Percentiles rank a stretch among this genome's conserved stretches.
Evolutionary conservation across 2,797 vertebrate genomes (phyloP).

Genomic region (Echiichthys vipera): DNA sequence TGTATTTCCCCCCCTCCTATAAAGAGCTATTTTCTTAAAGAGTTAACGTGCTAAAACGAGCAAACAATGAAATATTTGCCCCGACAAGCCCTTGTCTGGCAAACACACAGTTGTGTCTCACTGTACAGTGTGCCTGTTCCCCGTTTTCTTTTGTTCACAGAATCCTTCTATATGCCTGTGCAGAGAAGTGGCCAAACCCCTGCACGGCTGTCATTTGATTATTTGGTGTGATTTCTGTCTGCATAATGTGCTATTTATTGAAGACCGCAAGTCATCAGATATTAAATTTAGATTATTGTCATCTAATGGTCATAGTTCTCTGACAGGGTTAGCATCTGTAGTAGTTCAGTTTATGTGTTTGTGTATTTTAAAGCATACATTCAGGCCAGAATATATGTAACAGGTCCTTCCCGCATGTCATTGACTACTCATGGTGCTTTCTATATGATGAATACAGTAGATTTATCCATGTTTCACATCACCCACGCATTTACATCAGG

Average conservation of each 20-base stretch:
- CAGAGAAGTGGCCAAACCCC: conserved; percentile 52
- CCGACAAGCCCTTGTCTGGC: conserved; percentile 58
- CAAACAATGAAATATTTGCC: conserved; percentile 64
- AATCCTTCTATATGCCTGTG: conserved; percentile 55
- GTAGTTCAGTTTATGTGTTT: not conserved
- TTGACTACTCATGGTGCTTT: not conserved
- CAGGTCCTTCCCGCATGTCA: not conserved
- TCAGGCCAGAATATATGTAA: not conserved
- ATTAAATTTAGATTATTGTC: not conserved
- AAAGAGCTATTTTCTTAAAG: conserved; percentile 29
- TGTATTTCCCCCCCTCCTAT: not conserved
- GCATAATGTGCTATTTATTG: not conserved
- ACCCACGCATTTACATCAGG: not conserved
- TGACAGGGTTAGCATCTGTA: not conserved
- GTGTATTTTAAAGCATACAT: not conserved
- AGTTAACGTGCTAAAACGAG: conserved; percentile 40
- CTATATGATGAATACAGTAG: not conserved
- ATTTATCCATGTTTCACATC: not conserved
- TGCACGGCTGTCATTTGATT: conserved; percentile 34
- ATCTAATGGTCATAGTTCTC: not conserved
- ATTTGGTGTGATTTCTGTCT: conserved; percentile 16
- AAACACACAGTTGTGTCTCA: conserved; percentile 36
- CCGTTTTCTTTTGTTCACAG: conserved; percentile 77
- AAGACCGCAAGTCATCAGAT: not conserved
- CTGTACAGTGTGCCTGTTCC: conserved; percentile 53